These are phyloP conservation scores for Mionectes macconnelli DNA, from an alignment of 2,113 vertebrate species.

Conservation along the genomic window DNA sequence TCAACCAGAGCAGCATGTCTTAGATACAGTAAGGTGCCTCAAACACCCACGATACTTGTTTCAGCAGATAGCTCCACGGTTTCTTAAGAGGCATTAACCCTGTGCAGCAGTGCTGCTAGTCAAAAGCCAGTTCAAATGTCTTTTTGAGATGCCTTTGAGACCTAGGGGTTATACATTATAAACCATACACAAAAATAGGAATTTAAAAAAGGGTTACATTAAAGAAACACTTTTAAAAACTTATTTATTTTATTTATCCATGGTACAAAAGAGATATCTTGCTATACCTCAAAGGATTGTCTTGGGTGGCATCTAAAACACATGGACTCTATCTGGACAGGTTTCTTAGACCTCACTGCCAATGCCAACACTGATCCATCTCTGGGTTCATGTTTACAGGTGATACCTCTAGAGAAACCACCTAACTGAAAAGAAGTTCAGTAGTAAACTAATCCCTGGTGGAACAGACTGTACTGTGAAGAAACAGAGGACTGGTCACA, in stretches of 20 bases:
- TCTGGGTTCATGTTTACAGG: neutral
- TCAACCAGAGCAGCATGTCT: neutral
- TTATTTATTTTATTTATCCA: neutral
- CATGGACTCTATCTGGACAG: neutral
- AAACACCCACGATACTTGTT: neutral
- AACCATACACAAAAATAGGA: neutral
- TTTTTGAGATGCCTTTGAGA: neutral
- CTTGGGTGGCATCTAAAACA: neutral
- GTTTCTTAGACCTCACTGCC: neutral
- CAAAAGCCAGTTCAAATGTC: neutral
- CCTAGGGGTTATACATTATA: neutral
- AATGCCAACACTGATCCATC: neutral
- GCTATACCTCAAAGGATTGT: neutral
- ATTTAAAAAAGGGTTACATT: neutral
- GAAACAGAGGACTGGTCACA: neutral
- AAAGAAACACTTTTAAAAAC: neutral
- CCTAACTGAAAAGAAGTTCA: neutral
- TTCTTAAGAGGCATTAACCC: neutral
- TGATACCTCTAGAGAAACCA: neutral
- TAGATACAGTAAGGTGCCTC: neutral
- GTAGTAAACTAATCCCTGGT: neutral
- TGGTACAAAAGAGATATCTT: neutral
- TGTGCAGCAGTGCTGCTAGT: no score
- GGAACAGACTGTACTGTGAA: neutral
- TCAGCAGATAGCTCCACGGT: neutral